Evolutionary conservation across 2,797 vertebrate genomes (phyloP), one percentile per base, ranked within the genome.

Genomic region (Sphenopsis melanotis): DNA sequence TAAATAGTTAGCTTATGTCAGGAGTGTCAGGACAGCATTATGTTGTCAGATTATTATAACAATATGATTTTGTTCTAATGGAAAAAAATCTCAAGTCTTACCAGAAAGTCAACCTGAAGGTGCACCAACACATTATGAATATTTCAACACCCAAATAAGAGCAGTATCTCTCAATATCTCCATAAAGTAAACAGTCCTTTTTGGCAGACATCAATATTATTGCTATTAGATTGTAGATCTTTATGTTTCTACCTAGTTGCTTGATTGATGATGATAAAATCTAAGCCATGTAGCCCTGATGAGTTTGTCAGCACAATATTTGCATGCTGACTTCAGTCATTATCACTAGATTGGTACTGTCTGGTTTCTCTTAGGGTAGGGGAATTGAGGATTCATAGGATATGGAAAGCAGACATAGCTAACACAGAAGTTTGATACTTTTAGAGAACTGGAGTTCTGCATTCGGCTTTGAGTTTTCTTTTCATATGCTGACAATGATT

Each of bases 61-160:
- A 95, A 91, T 93, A 83, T 36, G 0, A 56, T 66, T 69, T 95
- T 93, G 12, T 94, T 97, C 96, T 89, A 59, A 68, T 78, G 75
- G 77, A 30, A 55, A 26, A 24, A 96, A 93, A 78, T 81, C 71
- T 88, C 30, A 63, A 11, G 4, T 83, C 14, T 90, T 90, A 63
- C 30, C n/a, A 94, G 55, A 74, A 93, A 93, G 77, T 95, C 87
- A 97, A 69, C 59, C 60, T 53, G 80, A 93, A 96, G 64, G 86
- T 94, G 96, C 94, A 94, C 30, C 76, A 95, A 63, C 47, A 64
- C n/a, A 41, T 64, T 93, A 87, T 65, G 42, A 93, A 34, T 91
- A 84, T 80, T 96, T 95, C 75, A 83, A 9, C 93, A 68, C 7
- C 55, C 63, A 87, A 95, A 71, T 91, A 93, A 83, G 69, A 92